phyloP scores from a whole-genome alignment of 2,888 invertebrate species.

The Caenorhabditis imperialis region DNA sequence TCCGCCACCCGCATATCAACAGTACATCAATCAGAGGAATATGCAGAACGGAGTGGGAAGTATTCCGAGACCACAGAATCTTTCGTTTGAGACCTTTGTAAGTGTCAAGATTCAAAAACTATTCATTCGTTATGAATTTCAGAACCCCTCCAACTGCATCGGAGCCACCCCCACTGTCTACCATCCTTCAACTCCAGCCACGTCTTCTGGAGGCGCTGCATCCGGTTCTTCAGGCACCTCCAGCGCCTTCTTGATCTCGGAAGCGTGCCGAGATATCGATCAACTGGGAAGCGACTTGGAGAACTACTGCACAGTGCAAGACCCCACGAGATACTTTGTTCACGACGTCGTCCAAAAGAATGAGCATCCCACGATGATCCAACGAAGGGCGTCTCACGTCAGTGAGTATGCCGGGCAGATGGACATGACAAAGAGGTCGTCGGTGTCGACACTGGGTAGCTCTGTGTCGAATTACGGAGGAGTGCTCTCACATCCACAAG shows the following conservation, averaged over 20 bases:
- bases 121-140: too few species aligned
- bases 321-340: conserved; percentile 31
- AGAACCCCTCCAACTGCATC: conserved; percentile 28
- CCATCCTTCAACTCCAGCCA: conserved; percentile 39
- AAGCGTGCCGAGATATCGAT: conserved; percentile 56
- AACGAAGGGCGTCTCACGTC: conserved; percentile 41
- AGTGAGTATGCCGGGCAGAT: conserved; percentile 17
- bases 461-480: conserved; percentile 13
- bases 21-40: conserved; percentile 40
- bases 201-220: conserved; percentile 16
- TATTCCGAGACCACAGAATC: conserved; percentile 42
- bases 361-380: conserved; percentile 10
- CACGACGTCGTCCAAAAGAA: conserved; percentile 8
- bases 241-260: conserved; percentile 44
- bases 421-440: conserved; percentile 31
- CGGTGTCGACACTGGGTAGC: conserved; percentile 26
- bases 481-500: conserved; percentile 15
- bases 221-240: conserved; percentile 39
- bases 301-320: conserved; percentile 52
- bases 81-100: conserved; percentile 33
- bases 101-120: conserved; percentile 11
- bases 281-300: conserved; percentile 72
- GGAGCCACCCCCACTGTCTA: conserved; percentile 39
- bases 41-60: conserved; percentile 27
- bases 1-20: conserved; percentile 52